Evolutionary conservation across 2,888 invertebrate species (phyloP).

Genomic region (Gymnoscelis rufifasciata): DNA sequence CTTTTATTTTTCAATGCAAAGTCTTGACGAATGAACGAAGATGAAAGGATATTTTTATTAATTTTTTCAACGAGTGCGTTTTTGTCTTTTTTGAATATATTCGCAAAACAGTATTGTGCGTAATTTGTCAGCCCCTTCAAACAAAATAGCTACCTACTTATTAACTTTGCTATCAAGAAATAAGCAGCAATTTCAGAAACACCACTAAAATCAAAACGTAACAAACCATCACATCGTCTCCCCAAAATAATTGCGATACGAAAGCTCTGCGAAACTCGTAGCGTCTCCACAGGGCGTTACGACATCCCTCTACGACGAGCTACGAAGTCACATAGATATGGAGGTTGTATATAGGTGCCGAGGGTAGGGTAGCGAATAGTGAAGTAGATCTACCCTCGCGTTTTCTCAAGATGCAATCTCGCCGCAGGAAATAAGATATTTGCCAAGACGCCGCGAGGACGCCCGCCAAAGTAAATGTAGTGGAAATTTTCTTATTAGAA

Average conservation of each 20-base stretch:
- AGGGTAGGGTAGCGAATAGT: slow-evolving; percentile 69
- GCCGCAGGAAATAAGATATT: slow-evolving; percentile 80
- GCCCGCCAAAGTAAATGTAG: slow-evolving; percentile 78
- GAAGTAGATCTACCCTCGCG: slow-evolving; percentile 72
- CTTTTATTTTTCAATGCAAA: no score
- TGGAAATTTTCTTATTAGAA: slow-evolving; percentile 80
- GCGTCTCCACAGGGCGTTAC: slow-evolving; percentile 33
- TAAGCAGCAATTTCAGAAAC: not conserved
- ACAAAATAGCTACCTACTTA: no score
- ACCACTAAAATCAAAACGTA: slow-evolving; percentile 2
- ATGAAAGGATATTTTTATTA: no score
- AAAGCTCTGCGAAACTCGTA: slow-evolving; percentile 31
- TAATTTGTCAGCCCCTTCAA: no score
- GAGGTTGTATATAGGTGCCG: slow-evolving; percentile 19
- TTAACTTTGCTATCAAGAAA: not conserved
- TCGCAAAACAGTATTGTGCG: no score
- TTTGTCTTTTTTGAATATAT: no score
- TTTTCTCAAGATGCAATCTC: slow-evolving; percentile 80
- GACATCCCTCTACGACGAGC: slow-evolving; percentile 14
- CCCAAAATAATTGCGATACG: slow-evolving; percentile 28
- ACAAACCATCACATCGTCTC: slow-evolving; percentile 7
- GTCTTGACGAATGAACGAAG: no score
- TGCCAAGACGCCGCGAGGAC: slow-evolving; percentile 78
- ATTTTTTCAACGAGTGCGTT: no score
- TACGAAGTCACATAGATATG: slow-evolving; percentile 17